Conservation (phyloP, 2,797 vertebrate genomes). For the Enteromius trimaculatus region DNA sequence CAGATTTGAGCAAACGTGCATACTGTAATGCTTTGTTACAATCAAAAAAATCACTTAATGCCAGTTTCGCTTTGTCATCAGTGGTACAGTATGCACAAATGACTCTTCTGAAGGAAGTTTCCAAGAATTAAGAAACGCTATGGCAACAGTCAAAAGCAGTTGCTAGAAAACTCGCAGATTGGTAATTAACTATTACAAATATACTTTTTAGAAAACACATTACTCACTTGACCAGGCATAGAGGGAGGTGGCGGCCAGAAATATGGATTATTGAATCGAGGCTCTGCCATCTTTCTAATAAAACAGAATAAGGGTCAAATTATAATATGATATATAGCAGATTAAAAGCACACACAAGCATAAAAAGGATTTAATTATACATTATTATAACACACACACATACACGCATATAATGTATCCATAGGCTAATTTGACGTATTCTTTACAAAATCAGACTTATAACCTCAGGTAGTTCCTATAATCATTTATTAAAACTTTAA, state of each 20-base stretch:
- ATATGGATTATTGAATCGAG: conserved; percentile 91
- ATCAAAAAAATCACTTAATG: background rate
- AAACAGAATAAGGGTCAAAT: conserved; percentile 19
- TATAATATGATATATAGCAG: background rate
- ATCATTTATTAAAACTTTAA: background rate
- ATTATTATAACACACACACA: no score
- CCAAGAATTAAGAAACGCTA: background rate
- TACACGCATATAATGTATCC: background rate
- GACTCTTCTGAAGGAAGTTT: background rate
- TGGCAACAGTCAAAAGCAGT: background rate
- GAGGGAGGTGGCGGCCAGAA: conserved; percentile 90
- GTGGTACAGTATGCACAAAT: background rate
- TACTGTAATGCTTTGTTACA: background rate
- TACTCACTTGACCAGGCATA: conserved; percentile 89
- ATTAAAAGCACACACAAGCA: background rate
- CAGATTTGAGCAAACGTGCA: background rate
- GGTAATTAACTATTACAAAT: background rate
- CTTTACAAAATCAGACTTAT: background rate
- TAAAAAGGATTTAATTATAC: background rate
- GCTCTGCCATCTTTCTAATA: conserved; percentile 85
- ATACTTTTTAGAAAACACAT: background rate
- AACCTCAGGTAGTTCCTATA: background rate
- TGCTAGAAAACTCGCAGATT: background rate
- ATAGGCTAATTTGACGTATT: background rate
- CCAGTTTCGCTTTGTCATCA: background rate